A percentile compares a stretch with the other conserved stretches of the same genome.
These are phyloP conservation scores for Colius striatus DNA, from an alignment of 2,113 vertebrate genomes.

Conservation along the genomic window DNA sequence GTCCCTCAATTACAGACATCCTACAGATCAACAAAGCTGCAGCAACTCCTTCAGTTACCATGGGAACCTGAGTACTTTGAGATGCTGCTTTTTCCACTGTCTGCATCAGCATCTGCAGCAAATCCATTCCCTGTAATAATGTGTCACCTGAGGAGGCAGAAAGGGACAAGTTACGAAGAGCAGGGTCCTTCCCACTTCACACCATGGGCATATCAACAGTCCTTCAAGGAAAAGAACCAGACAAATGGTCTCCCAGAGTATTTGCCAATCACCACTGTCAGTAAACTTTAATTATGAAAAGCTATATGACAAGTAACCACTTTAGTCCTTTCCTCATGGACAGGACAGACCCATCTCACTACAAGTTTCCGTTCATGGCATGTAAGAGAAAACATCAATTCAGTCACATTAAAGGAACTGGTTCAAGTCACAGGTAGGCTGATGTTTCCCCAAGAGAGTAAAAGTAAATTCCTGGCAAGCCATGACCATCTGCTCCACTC, in stretches of 20 bases:
- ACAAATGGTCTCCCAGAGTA: not conserved
- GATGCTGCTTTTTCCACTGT: conserved; percentile 91
- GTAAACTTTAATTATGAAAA: not conserved
- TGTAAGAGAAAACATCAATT: not conserved
- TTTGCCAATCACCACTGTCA: not conserved
- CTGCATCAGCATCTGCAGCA: conserved; percentile 88
- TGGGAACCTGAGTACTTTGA: conserved; percentile 89
- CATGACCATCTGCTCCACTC: not conserved
- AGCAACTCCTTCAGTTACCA: conserved; percentile 87
- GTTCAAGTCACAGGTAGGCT: not conserved
- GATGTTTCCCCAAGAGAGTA: not conserved
- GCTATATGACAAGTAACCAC: not conserved
- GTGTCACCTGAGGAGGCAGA: conserved; percentile 84
- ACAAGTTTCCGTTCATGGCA: not conserved
- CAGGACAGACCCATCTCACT: not conserved
- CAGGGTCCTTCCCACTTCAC: not conserved
- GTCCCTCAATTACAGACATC: conserved; percentile 84
- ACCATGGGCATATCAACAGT: not conserved
- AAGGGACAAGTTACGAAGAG: not conserved
- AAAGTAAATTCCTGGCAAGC: conserved; percentile 2
- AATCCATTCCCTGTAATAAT: conserved; percentile 83
- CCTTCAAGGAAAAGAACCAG: not conserved
- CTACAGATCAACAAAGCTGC: conserved; percentile 90
- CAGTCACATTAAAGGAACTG: not conserved
- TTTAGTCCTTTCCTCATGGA: not conserved